Evolutionary conservation across 2,888 invertebrate species (phyloP).

Genomic region (Notocelia uddmanniana): DNA sequence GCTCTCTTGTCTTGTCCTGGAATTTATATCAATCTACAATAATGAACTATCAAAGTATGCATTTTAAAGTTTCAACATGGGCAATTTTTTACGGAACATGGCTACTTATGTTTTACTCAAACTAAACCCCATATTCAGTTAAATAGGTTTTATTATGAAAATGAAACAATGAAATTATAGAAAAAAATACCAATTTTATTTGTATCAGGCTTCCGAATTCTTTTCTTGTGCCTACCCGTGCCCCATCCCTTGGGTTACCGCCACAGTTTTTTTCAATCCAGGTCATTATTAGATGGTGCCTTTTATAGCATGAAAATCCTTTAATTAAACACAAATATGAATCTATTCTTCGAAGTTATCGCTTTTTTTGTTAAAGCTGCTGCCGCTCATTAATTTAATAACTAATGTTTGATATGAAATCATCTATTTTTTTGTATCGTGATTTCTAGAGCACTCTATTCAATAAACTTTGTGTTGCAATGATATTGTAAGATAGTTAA

Average conservation of each 20-base stretch:
- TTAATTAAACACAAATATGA: conserved; percentile 81
- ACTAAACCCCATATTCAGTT: not conserved
- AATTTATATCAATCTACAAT: not conserved
- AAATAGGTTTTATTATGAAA: not conserved
- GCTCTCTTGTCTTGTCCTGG: not conserved
- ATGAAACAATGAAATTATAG: not conserved
- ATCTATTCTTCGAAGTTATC: conserved; percentile 75
- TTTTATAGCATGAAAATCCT: conserved; percentile 78
- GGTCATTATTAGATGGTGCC: conserved; percentile 64
- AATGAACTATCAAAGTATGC: not conserved
- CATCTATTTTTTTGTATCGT: conserved; percentile 61
- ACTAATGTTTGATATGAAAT: conserved; percentile 71
- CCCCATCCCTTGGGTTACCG: conserved; percentile 50
- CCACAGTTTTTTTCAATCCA: conserved; percentile 50
- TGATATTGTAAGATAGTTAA: conserved; percentile 14
- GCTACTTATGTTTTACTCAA: too few relatives aligned
- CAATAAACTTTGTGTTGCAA: conserved; percentile 34
- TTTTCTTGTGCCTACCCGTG: conserved; percentile 52
- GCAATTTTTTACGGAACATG: too few relatives aligned
- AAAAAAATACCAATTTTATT: conserved; percentile 4
- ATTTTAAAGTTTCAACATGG: too few relatives aligned
- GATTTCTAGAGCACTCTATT: conserved; percentile 19
- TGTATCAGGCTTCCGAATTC: conserved; percentile 62
- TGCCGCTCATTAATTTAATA: conserved; percentile 80
- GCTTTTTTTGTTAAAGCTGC: conserved; percentile 74